These are phyloP conservation scores for Rhizomys pruinosus DNA, from an alignment of 2,113 vertebrate species.

Conservation along the genomic window DNA sequence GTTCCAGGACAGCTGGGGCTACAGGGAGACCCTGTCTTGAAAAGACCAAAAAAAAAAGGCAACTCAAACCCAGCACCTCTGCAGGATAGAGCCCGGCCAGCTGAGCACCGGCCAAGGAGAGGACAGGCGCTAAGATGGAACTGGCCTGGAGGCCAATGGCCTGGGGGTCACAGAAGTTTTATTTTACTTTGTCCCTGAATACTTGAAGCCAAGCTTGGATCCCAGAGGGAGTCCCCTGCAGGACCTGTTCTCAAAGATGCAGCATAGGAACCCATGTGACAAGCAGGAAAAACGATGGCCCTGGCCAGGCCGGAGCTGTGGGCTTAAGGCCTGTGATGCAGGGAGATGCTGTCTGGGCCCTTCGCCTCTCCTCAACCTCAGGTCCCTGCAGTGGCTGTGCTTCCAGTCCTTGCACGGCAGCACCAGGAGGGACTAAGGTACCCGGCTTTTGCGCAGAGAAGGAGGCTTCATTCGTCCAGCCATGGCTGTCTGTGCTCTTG, in stretches of 20 bases:
- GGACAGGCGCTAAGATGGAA: no score
- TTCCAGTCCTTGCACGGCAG: background rate
- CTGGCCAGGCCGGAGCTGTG: background rate
- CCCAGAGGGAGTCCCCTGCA: background rate
- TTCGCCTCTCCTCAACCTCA: background rate
- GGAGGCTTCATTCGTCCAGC: background rate
- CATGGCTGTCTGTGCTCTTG: background rate
- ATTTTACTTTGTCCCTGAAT: slow-evolving; percentile 31
- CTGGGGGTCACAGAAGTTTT: background rate
- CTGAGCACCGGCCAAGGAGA: background rate
- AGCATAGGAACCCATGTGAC: background rate
- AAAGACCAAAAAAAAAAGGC: no score
- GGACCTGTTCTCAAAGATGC: background rate
- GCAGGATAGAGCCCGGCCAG: background rate
- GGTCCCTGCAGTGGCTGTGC: background rate
- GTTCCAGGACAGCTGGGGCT: no score
- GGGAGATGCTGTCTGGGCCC: background rate
- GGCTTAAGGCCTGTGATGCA: background rate
- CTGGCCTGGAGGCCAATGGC: background rate
- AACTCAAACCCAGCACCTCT: background rate
- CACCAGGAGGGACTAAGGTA: background rate
- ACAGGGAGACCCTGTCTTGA: no score
- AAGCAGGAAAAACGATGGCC: fast-evolving
- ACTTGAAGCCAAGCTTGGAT: background rate
- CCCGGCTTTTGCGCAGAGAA: background rate